These are phyloP conservation scores for Falco rusticolus DNA, from an alignment of 2,797 vertebrate genomes.

Conservation along the genomic window DNA sequence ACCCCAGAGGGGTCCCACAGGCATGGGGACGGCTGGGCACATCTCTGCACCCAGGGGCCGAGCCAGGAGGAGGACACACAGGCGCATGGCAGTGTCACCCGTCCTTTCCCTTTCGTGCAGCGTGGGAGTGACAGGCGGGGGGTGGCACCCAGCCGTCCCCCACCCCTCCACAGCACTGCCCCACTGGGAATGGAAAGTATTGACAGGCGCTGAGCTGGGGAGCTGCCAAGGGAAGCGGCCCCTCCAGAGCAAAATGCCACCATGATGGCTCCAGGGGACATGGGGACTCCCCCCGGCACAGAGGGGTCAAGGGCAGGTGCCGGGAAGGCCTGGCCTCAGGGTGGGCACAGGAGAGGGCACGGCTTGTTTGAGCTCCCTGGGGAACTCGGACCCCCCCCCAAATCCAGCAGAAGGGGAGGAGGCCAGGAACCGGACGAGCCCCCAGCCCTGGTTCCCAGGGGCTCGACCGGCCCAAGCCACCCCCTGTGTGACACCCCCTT, in stretches of 20 bases:
- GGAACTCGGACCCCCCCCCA: not conserved
- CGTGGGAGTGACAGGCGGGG: rapidly evolving
- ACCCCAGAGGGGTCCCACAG: not conserved
- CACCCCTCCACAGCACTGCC: not conserved
- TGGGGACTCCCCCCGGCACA: not conserved
- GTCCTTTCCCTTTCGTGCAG: not conserved
- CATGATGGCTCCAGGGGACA: not conserved
- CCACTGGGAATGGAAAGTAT: slow-evolving; percentile 51
- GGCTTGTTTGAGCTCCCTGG: rapidly evolving
- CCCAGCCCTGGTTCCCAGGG: rapidly evolving
- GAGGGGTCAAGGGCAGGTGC: not conserved
- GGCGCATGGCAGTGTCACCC: not conserved
- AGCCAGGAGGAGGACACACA: rapidly evolving
- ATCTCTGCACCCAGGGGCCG: not conserved
- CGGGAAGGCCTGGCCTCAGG: not conserved
- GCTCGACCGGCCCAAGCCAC: not conserved
- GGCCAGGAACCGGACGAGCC: rapidly evolving
- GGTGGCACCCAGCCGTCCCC: not conserved
- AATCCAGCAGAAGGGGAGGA: not conserved
- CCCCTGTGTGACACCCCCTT: too few species aligned
- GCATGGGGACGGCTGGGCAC: not conserved
- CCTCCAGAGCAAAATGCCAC: not conserved
- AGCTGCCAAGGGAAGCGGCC: not conserved
- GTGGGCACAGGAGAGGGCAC: not conserved
- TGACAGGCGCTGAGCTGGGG: not conserved